Percentiles rank a stretch among this genome's conserved stretches.
phyloP scores from a whole-genome alignment of 1,140 invertebrate genomes.

The Streblospio benedicti region DNA sequence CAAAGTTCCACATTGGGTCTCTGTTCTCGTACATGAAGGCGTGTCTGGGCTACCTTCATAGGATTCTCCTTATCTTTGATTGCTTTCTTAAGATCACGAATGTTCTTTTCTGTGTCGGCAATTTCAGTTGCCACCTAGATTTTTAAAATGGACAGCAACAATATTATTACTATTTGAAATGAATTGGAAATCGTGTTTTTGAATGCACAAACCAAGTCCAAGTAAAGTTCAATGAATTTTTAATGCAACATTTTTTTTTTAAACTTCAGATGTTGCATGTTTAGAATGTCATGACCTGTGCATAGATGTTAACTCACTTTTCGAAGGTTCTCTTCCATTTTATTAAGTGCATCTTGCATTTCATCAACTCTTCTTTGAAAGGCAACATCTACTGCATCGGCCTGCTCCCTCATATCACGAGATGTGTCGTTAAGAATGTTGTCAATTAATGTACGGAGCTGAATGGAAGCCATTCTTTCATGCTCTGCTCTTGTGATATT shows the following conservation, averaged over 20 bases:
- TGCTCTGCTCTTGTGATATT: constrained; percentile 46
- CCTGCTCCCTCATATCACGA: constrained; percentile 47
- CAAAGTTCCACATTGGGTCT: constrained; percentile 45
- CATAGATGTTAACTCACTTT: too few relatives aligned
- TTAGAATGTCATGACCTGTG: too few relatives aligned
- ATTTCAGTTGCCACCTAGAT: too few relatives aligned
- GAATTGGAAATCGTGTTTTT: too few relatives aligned
- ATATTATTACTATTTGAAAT: too few relatives aligned
- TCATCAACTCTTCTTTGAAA: constrained; percentile 42
- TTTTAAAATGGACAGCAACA: too few relatives aligned
- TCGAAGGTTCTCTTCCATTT: constrained; percentile 44
- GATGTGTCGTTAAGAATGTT: constrained; percentile 47
- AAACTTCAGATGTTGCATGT: too few relatives aligned
- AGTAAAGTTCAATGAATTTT: too few relatives aligned
- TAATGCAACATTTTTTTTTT: too few relatives aligned
- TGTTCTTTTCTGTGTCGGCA: constrained; percentile 42
- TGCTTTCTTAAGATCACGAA: constrained; percentile 39
- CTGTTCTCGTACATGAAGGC: constrained; percentile 39
- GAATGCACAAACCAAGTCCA: too few relatives aligned
- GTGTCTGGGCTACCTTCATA: constrained; percentile 47
- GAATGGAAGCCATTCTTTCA: constrained; percentile 47
- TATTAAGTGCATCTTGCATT: constrained; percentile 44
- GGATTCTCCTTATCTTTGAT: constrained; percentile 47
- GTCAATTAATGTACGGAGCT: constrained; percentile 44
- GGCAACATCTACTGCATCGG: constrained; percentile 41